phyloP scores from a whole-genome alignment of 2,888 invertebrate species.

The Sphecodes monilicornis region DNA sequence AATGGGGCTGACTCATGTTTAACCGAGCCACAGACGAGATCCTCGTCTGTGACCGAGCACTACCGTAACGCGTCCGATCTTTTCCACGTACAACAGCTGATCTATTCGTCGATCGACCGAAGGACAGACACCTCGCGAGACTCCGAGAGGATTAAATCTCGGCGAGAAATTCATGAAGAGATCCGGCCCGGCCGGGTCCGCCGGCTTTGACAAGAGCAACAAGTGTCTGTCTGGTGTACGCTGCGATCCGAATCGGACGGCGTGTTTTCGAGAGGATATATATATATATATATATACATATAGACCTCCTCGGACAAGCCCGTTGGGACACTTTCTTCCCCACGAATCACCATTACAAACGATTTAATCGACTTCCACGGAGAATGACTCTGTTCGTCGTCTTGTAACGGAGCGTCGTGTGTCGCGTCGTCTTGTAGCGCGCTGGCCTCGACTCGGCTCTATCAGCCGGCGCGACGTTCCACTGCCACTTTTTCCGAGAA shows the following conservation, averaged over 20 bases:
- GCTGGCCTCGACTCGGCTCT: neutral
- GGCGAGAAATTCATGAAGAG: neutral
- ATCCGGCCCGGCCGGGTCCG: neutral
- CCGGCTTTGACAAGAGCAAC: constrained; percentile 16
- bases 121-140: neutral
- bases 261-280: neutral
- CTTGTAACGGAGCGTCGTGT: neutral
- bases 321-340: neutral
- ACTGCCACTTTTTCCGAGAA: constrained; percentile 44
- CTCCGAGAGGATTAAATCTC: neutral
- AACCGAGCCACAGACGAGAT: too few species aligned
- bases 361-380: neutral
- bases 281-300: too few species aligned
- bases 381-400: neutral
- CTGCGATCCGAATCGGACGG: neutral
- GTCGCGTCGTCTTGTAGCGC: neutral
- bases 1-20: too few species aligned
- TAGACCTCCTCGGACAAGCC: neutral
- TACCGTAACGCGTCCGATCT: too few species aligned
- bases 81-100: neutral
- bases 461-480: constrained; percentile 2
- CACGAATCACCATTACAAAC: constrained; percentile 11
- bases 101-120: neutral
- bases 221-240: constrained; percentile 24
- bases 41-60: too few species aligned